Percentiles rank a stretch among this genome's conserved stretches.
Evolutionary conservation across 2,113 vertebrate species (phyloP).

Genomic region (Greenwoodochromis staneri): DNA sequence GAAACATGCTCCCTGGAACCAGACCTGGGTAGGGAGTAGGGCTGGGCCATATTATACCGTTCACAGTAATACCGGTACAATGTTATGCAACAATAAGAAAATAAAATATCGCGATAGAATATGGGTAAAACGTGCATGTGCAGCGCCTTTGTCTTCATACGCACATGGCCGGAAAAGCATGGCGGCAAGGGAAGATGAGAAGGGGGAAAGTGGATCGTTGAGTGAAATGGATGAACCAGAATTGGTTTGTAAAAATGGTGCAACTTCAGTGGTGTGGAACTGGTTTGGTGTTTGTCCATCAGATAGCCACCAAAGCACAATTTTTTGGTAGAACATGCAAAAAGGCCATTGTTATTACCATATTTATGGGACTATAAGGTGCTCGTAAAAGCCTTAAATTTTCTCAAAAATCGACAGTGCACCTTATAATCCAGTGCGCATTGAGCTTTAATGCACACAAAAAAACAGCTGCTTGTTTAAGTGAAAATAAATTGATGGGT

Average conservation of each 20-base stretch:
- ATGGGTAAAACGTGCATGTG: rapidly evolving
- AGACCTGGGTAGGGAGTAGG: neutral
- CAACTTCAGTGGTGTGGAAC: neutral
- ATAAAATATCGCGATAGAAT: neutral
- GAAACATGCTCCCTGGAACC: neutral
- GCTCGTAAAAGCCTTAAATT: neutral
- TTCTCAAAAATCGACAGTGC: neutral
- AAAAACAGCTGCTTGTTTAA: neutral
- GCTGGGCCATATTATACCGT: neutral
- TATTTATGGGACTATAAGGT: neutral
- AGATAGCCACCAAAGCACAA: neutral
- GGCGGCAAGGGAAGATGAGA: neutral
- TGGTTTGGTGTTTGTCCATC: neutral
- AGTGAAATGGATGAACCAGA: rapidly evolving
- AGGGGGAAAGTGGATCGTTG: rapidly evolving
- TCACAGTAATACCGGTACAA: neutral
- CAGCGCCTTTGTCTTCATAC: neutral
- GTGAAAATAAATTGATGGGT: too few species aligned
- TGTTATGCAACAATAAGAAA: neutral
- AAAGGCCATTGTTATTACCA: neutral
- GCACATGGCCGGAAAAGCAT: neutral
- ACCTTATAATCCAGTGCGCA: neutral
- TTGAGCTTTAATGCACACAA: neutral
- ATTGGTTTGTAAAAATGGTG: neutral
- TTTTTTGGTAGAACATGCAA: neutral